Percentiles rank a stretch among this genome's conserved stretches.
These are phyloP conservation scores for Novumbra hubbsi DNA, from an alignment of 2,797 vertebrate genomes.

Conservation along the genomic window DNA sequence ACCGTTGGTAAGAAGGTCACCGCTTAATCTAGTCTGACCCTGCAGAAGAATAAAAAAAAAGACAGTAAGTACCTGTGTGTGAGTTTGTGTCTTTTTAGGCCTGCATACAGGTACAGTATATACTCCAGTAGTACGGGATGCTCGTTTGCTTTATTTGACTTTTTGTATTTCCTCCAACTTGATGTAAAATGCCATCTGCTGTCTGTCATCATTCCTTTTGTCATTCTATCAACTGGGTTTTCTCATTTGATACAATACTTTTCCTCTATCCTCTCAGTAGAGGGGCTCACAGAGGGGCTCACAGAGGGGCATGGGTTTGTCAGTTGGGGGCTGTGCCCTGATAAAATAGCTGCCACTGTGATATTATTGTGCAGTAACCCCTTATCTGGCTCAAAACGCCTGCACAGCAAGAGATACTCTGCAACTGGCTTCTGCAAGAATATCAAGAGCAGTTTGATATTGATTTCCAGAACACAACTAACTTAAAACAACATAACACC, in stretches of 20 bases:
- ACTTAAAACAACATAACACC: not conserved
- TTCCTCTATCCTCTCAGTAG: not conserved
- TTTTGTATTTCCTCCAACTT: not conserved
- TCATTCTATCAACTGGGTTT: not conserved
- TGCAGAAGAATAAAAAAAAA: not conserved
- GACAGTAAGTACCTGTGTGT: not conserved
- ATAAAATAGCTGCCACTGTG: not conserved
- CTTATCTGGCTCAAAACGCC: not conserved
- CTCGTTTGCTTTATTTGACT: not conserved
- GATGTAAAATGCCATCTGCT: not conserved
- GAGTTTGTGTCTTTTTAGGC: not conserved
- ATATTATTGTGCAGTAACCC: not conserved
- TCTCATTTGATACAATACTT: not conserved
- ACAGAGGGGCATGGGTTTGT: not conserved
- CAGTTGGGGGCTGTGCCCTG: not conserved
- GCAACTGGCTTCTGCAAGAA: not conserved
- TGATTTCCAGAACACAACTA: not conserved
- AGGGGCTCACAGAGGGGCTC: not conserved
- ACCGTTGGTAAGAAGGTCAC: not conserved
- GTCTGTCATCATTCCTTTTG: not conserved
- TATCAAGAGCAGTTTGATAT: not conserved
- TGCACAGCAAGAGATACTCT: constrained; percentile 3
- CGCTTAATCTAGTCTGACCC: not conserved
- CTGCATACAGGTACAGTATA: not conserved
- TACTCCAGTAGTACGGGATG: not conserved